Evolutionary conservation across 2,113 vertebrate genomes (phyloP), one percentile per base, ranked within the genome.

Genomic region (Tupaia chinensis): DNA sequence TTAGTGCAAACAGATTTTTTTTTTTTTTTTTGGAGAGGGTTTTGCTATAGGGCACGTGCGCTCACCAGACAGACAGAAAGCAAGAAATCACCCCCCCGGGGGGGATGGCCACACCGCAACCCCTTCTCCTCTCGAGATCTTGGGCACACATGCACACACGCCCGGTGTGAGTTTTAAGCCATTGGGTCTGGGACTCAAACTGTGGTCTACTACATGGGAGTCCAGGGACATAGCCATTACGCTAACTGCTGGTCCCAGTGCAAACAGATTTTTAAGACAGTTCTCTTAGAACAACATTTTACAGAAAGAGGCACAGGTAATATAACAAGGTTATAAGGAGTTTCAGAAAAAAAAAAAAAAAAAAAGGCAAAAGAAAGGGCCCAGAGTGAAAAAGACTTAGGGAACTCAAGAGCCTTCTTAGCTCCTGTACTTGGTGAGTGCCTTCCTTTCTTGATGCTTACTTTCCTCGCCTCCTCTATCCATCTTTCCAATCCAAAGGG

Each of bases 201-300:
- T 5, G 44, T 44, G 44, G 44, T 44, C 44, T 3, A 44, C 44
- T 44, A 44, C 44, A 44, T 44, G 44, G 44, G 44, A 44, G 44
- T 44, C 44, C 44, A 44, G 44, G 3, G 44, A 44, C 44, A 44
- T 44, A 44, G 44, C 44, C 44, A 44, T 44, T 44, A 44, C 44
- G 44, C 44, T 44, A 44, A 44, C 44, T 44, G 44, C 58, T 8
- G 23, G 66, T 44, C 22, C 66, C 66, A 91, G 19, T 73, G 29
- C 88, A 74, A 44, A 92, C 54, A 95, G 87, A 81, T 34, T 23
- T 88, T 0, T 61, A 73, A 86, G 60, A 34, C 29, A 22, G 15
- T 74, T 86, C 29, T 84, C 54, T 87, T 68, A 87, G 3, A 96
- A 56, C 29, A 84, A 34, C 44, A 93, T 58, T 91, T 86, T 92